Evolutionary conservation across 2,888 invertebrate species (phyloP).

Genomic region (Drosophila melanosoma): DNA sequence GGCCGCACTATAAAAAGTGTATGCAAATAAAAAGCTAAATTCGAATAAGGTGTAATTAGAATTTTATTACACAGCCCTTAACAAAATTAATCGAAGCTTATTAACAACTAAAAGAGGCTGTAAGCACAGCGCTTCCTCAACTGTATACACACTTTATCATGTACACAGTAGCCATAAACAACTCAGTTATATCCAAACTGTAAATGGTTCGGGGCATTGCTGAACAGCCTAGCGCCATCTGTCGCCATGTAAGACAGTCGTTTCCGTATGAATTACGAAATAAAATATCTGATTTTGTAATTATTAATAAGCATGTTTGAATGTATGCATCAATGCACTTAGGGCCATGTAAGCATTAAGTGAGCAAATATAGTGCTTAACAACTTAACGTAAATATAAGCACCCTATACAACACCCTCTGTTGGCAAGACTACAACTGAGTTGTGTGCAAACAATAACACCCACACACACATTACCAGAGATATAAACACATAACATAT

Average conservation of each 20-base stretch:
- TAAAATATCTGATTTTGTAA: neutral
- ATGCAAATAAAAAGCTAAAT: constrained; percentile 9
- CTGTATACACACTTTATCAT: neutral
- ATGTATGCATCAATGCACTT: neutral
- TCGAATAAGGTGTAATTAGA: constrained; percentile 17
- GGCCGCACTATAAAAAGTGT: constrained; percentile 1
- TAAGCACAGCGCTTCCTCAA: neutral
- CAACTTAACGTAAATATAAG: neutral
- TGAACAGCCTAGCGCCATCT: constrained; percentile 30
- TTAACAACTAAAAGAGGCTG: constrained; percentile 10
- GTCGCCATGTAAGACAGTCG: neutral
- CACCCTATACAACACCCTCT: constrained; percentile 1
- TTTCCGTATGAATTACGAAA: neutral
- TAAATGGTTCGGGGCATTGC: constrained; percentile 25
- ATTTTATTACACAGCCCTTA: constrained; percentile 18
- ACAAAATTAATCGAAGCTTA: constrained; percentile 22
- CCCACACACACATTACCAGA: constrained; percentile 6
- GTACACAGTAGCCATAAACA: neutral
- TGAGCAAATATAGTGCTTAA: neutral
- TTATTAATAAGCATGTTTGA: neutral
- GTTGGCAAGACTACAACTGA: constrained; percentile 45
- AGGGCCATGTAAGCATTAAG: neutral
- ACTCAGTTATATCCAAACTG: constrained; percentile 2
- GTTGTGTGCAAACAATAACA: constrained; percentile 24
- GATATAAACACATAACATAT: neutral